Percentiles rank a stretch among this genome's conserved stretches.
Conservation (phyloP, 2,113 vertebrate genomes). For the Centrocercus urophasianus region DNA sequence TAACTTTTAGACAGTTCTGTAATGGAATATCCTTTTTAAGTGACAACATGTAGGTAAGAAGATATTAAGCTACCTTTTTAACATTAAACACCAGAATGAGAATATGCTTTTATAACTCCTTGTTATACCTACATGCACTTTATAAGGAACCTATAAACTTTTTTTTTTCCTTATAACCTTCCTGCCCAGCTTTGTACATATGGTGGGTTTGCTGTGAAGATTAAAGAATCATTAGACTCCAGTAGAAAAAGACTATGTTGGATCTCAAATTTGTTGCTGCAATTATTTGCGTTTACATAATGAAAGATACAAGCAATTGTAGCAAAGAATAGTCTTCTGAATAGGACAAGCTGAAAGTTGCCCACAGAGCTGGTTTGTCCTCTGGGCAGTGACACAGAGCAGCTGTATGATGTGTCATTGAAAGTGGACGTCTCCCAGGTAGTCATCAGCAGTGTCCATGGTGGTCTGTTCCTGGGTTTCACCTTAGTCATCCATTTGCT, state of each 20-base stretch:
- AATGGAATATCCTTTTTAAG: not conserved
- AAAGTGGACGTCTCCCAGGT: not conserved
- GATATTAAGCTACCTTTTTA: not conserved
- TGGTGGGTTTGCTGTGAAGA: not conserved
- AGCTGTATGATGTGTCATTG: accelerated
- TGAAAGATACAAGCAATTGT: not conserved
- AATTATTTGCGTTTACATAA: not conserved
- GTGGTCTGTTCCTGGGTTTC: not conserved
- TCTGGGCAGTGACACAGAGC: not conserved
- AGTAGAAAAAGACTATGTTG: not conserved
- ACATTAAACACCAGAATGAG: not conserved
- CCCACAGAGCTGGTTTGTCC: accelerated
- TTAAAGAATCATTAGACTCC: not conserved
- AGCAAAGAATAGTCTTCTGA: not conserved
- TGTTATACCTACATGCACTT: not conserved
- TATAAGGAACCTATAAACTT: not conserved
- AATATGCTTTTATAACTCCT: not conserved
- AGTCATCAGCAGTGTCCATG: not conserved
- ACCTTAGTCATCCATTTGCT: not conserved
- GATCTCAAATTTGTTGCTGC: accelerated
- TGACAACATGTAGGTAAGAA: not conserved
- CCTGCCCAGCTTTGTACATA: not conserved
- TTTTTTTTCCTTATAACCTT: not conserved
- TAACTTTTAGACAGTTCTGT: not conserved
- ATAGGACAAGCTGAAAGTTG: not conserved